Evolutionary conservation across 2,113 vertebrate species (phyloP).

Genomic region (Cavia porcellus): DNA sequence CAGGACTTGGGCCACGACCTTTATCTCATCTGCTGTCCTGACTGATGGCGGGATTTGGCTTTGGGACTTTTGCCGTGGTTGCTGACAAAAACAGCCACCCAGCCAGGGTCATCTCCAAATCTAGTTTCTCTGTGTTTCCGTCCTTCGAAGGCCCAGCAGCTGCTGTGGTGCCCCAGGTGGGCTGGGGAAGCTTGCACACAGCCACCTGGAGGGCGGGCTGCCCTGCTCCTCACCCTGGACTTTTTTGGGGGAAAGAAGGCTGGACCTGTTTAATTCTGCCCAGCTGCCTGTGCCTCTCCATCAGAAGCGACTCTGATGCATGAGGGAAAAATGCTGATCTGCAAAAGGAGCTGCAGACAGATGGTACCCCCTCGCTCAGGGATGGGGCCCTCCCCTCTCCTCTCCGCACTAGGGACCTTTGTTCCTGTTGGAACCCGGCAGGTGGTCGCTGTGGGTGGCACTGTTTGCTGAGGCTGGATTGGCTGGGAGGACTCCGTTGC

Average conservation of each 20-base stretch:
- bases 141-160: background rate
- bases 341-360: background rate
- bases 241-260: background rate
- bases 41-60: background rate
- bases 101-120: fast-evolving
- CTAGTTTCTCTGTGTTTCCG: background rate
- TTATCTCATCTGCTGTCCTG: background rate
- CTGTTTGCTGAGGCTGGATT: background rate
- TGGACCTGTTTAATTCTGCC: conserved; percentile 2
- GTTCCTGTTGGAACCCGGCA: background rate
- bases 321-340: background rate
- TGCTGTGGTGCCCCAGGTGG: background rate
- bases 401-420: background rate
- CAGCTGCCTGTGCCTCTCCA: conserved; percentile 13
- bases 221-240: background rate
- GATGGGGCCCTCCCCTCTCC: background rate
- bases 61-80: background rate
- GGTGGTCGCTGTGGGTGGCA: conserved; percentile 56
- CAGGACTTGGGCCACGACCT: background rate
- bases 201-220: background rate
- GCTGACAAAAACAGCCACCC: background rate
- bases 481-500: background rate
- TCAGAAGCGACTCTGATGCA: background rate
- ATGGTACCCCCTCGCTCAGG: background rate
- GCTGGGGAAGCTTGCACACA: background rate